These are phyloP conservation scores for Pseudolycoriella hygida DNA, from an alignment of 2,888 invertebrate species.

Conservation along the genomic window DNA sequence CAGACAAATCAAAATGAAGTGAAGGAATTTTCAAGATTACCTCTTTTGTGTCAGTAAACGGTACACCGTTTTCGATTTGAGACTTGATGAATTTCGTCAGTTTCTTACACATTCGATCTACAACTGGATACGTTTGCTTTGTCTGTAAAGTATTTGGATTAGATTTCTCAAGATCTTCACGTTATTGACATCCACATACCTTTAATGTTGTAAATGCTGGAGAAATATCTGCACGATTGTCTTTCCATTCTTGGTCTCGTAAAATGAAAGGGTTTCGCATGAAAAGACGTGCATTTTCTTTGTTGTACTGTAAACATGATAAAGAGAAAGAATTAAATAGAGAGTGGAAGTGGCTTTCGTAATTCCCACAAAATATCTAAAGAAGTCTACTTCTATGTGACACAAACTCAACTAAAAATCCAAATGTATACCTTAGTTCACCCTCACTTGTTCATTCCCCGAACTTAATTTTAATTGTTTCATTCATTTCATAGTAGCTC, in stretches of 20 bases:
- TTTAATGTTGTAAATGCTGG: slow-evolving; percentile 33
- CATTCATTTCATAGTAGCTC: too few species aligned
- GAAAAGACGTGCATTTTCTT: slow-evolving; percentile 29
- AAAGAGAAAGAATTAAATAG: too few species aligned
- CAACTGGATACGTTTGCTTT: slow-evolving; percentile 31
- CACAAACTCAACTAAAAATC: too few species aligned
- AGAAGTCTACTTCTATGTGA: too few species aligned
- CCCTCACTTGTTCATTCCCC: too few species aligned
- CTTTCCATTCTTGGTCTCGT: slow-evolving; percentile 32
- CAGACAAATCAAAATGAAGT: too few species aligned
- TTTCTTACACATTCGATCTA: slow-evolving; percentile 27
- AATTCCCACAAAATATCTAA: too few species aligned
- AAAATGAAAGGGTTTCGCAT: slow-evolving; percentile 31
- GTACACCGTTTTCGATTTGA: slow-evolving; percentile 18
- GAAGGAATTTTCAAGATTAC: slow-evolving; percentile 16
- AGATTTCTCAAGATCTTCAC: too few species aligned
- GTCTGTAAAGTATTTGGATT: too few species aligned
- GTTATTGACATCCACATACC: slow-evolving; percentile 21
- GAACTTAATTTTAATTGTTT: too few species aligned
- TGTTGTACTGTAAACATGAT: slow-evolving; percentile 22
- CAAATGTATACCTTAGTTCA: too few species aligned
- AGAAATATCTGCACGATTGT: slow-evolving; percentile 29
- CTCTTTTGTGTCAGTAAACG: slow-evolving; percentile 25
- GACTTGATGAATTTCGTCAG: slow-evolving; percentile 27
- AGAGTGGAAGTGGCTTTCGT: too few species aligned